Evolutionary conservation across 37 sponge, comb jelly and placozoan genomes (phyloP), one percentile per base, ranked within the genome.

Genomic region (Cliona cf. orientalis): DNA sequence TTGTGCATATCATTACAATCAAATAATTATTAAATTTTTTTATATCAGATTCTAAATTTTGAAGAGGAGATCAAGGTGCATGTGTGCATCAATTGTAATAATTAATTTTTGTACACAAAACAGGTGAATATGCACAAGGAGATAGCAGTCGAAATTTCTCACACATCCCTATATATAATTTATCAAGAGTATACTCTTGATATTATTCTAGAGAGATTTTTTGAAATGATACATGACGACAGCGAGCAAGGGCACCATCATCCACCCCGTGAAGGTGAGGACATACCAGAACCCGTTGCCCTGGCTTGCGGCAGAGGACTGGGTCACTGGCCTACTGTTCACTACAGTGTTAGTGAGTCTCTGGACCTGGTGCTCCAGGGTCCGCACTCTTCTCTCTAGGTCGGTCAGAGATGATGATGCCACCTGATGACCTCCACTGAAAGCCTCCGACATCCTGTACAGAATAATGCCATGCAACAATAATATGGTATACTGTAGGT

Each of bases 191-290:
- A n/a, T n/a, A n/a, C 21, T 62, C 26, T 25, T 62, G 7, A 62
- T 12, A 62, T 7, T 62, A 11, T 9, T 67, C 38, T 61, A 61
- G 5, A 3, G 19, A 38, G 11, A 34, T 46, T 42, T 80, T 37
- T 77, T 81, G 40, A 61, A 76, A 23, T 76, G 81, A 61, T 75
- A 77, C 83, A 88, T 76, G 46, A 77, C 76, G 23, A 71, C 78
- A 11, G 68, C 72, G 2, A 88, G 17, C 0, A 88, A 83, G 34
- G 89, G 89, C 21, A 88, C 72, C 89, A 88, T 82, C 72, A 82
- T 71, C 89, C 89, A 88, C 31, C 89, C 72, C 58, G 89, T 68
- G 78, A 88, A 88, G 1, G 89, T 77, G 34, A 88, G 58, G 22
- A 75, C 83, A 82, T 76, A 71, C 89, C 89, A 88, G 43, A 88